A percentile compares a stretch with the other conserved stretches of the same genome.
Conservation (phyloP, 2,113 vertebrate genomes). For the Varanus salvator region DNA sequence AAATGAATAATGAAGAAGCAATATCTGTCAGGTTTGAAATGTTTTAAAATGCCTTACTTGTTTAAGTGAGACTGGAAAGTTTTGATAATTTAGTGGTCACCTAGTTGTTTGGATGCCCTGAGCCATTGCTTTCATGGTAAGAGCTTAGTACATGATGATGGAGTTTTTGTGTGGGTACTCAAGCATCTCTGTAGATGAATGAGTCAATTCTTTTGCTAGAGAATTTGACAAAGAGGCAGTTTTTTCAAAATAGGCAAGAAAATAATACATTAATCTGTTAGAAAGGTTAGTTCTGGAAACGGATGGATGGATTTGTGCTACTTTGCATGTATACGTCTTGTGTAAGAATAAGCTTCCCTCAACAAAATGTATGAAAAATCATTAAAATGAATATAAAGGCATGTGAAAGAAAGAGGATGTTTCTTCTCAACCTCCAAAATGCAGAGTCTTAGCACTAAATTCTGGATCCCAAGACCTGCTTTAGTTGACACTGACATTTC, state of each 20-base stretch:
- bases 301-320: background rate
- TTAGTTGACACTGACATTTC: slow-evolving; percentile 32
- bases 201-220: background rate
- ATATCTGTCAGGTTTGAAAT: background rate
- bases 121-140: background rate
- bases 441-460: background rate
- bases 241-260: slow-evolving; percentile 19
- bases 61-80: background rate
- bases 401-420: too few species aligned
- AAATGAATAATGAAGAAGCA: background rate
- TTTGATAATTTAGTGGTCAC: background rate
- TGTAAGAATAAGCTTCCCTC: slow-evolving; percentile 43
- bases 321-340: slow-evolving; percentile 38
- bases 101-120: background rate
- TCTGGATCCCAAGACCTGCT: slow-evolving; percentile 18
- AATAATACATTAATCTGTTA: too few species aligned
- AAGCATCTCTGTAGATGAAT: background rate
- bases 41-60: background rate
- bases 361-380: slow-evolving; percentile 20
- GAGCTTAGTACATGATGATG: background rate
- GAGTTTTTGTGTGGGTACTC: background rate
- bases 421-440: too few species aligned
- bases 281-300: background rate
- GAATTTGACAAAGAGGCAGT: too few species aligned
- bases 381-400: slow-evolving; percentile 42